Evolutionary conservation across 2,797 vertebrate species (phyloP), one percentile per base, ranked within the genome.

Genomic region (Mycteria americana): DNA sequence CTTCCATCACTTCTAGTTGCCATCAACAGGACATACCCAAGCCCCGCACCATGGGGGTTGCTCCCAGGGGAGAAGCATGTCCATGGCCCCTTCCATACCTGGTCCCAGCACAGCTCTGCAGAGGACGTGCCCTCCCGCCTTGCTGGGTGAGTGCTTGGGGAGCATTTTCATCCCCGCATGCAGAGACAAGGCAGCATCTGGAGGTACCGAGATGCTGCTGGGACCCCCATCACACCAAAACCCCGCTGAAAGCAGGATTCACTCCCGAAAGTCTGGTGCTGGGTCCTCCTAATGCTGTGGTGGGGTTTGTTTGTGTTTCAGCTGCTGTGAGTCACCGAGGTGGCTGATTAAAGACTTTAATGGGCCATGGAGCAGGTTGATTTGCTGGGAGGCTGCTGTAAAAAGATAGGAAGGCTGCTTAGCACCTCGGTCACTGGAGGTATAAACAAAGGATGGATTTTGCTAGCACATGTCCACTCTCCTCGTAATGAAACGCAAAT

Each of bases 21-120:
- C 62, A 28, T 13, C 4, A 2, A 5, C 0, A 2, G 62, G 54
- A n/a, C 0, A 0, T 22, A 10, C n/a, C 18, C 18, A 18, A 69
- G 10, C 30, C 14, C 37, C 2, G 1, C 1, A 0, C 35, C 73
- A 8, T 1, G 4, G 57, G 18, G 5, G n/a, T 72, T 0, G 0
- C 18, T 46, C 19, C 23, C 0, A 0, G 6, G 27, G 43, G 3
- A 39, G 48, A 41, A 37, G 6, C 9, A 5, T 18, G 22, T 25
- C 62, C 68, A 5, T 10, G 12, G 41, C 56, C 80, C 50, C 59
- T 37, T 68, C 77, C 30, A 1, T 5, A 6, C 18, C 76, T 15
- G 19, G 6, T 59, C 25, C 83, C 33, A n/a, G 57, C 17, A 1
- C 5, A 0, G 43, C 70, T 62, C 54, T 0, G 0, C 11, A 4